Conservation (phyloP, 2,113 vertebrate species). For the Sialia sialis region DNA sequence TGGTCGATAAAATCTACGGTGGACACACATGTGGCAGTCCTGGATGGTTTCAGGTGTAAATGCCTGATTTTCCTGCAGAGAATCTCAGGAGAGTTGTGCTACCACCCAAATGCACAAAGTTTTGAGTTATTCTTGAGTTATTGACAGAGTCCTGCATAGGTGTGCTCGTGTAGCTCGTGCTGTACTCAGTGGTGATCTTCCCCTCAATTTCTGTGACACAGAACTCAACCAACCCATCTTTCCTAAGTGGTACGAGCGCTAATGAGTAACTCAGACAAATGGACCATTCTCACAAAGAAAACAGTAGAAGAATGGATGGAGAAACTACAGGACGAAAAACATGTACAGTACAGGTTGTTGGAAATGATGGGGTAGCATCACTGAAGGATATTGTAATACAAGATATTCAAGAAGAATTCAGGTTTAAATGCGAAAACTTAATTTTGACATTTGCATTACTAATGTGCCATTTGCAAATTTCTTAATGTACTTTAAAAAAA, state of each 20-base stretch:
- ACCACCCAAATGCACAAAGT: fast-evolving
- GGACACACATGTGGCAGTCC: background rate
- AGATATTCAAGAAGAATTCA: background rate
- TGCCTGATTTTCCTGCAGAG: background rate
- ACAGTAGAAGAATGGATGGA: background rate
- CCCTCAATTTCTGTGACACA: background rate
- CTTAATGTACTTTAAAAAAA: background rate
- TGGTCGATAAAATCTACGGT: background rate
- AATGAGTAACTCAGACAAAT: background rate
- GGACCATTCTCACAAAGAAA: background rate
- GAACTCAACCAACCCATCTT: background rate
- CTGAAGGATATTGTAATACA: background rate
- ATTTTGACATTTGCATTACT: background rate
- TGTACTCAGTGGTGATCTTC: background rate
- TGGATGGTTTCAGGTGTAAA: background rate
- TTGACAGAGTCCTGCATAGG: background rate
- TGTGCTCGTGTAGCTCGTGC: fast-evolving
- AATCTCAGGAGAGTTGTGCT: background rate
- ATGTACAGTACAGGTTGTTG: background rate
- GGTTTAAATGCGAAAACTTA: background rate
- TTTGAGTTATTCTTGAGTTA: background rate
- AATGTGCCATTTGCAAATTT: background rate
- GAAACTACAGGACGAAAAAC: background rate
- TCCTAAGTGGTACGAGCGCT: background rate
- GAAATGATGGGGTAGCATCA: background rate